Evolutionary conservation across 2,797 vertebrate genomes (phyloP), one percentile per base, ranked within the genome.

Genomic region (Cygnus olor): DNA sequence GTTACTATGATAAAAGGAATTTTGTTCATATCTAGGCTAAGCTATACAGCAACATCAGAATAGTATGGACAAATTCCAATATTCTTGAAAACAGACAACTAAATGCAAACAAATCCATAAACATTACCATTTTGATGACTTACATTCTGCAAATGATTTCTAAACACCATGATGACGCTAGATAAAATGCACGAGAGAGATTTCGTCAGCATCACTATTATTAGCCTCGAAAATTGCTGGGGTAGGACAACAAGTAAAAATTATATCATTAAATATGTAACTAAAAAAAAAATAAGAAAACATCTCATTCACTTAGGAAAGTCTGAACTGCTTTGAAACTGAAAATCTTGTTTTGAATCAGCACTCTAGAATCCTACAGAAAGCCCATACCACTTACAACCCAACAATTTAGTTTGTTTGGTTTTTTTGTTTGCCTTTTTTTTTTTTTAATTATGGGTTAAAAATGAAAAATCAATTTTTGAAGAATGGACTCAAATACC

Each of bases 21-120:
- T 24, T 30, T 38, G 70, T 68, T 14, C 2, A 63, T 53, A 42
- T 84, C 45, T 76, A 68, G 14, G 32, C 61, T 54, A 64, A 83
- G 44, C 57, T 78, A 36, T 10, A 17, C 44, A 80, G 70, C 18
- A 63, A 22, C 32, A 76, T 42, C 54, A 68, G 61, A 74, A 85
- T 22, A 60, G 51, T 24, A 36, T 0, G 2, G 69, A 14, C 53
- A n/a, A 57, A 80, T 60, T 64, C 36, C 15, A 60, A 8, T 9
- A 7, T 25, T 78, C 73, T 38, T 77, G 60, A 42, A 45, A 76
- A 57, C 10, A 87, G 71, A 32, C 36, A 90, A 76, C 38, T 56
- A 14, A 71, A 56, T 71, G 27, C 49, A 86, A 93, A 74, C 47
- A 85, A 90, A 86, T 72, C 89, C 69, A 76, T 69, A 88, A 93